A percentile compares a stretch with the other conserved stretches of the same genome.
phyloP scores from a whole-genome alignment of 2,113 vertebrate genomes.

The Nyctereutes procyonoides region DNA sequence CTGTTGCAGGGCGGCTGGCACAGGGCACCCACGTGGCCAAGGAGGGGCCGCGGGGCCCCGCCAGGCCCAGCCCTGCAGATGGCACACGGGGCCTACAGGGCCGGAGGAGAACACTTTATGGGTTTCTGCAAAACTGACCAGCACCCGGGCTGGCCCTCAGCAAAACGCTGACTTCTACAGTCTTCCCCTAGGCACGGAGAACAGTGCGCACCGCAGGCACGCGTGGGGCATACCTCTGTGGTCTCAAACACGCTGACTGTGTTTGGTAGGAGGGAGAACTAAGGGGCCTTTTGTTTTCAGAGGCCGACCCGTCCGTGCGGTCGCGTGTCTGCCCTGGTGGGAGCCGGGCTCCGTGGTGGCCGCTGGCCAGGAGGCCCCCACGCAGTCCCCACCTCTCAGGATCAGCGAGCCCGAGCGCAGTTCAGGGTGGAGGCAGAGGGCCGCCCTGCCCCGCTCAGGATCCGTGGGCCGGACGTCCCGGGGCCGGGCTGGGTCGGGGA shows the following conservation, averaged over 20 bases:
- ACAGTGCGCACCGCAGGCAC: neutral
- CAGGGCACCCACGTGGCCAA: neutral
- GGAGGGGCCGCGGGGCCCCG: no score
- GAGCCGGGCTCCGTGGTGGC: neutral
- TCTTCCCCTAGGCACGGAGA: neutral
- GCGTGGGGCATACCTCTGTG: neutral
- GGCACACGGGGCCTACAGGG: rapidly evolving
- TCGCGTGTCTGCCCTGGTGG: neutral
- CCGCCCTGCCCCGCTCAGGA: neutral
- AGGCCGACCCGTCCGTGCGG: neutral
- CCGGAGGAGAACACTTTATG: rapidly evolving
- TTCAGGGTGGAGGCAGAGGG: neutral
- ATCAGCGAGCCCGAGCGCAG: neutral
- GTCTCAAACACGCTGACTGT: neutral
- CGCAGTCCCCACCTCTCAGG: rapidly evolving
- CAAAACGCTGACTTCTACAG: rapidly evolving
- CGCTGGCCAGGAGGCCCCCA: neutral
- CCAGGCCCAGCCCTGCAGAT: neutral
- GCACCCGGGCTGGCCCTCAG: neutral
- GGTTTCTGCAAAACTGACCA: neutral
- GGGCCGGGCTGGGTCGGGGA: neutral
- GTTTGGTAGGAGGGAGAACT: neutral
- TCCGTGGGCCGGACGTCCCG: neutral
- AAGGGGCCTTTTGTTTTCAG: neutral
- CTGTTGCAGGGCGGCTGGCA: neutral